These are phyloP conservation scores for Hipparchia semele DNA, from an alignment of 2,888 invertebrate species.

Conservation along the genomic window DNA sequence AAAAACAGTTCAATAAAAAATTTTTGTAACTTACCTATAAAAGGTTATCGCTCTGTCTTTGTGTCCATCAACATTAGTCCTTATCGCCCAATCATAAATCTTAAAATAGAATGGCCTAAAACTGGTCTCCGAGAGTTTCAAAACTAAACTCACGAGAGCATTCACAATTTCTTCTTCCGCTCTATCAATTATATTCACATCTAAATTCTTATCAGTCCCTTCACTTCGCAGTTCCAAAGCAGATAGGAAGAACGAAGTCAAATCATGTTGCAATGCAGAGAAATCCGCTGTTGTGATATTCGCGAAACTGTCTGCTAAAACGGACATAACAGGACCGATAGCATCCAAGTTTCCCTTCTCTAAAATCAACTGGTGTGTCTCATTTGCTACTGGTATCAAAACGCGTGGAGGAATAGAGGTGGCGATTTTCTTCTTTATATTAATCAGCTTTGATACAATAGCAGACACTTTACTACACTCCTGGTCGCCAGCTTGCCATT, in stretches of 20 bases:
- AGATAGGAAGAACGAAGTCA: constrained; percentile 89
- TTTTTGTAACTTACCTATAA: constrained; percentile 82
- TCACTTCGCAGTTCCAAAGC: constrained; percentile 87
- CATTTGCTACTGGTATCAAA: constrained; percentile 88
- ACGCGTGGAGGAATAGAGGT: constrained; percentile 87
- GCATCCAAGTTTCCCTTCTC: constrained; percentile 83
- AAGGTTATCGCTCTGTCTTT: constrained; percentile 90
- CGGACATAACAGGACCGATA: constrained; percentile 88
- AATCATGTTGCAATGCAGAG: constrained; percentile 84
- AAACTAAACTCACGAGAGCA: constrained; percentile 89
- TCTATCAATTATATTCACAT: constrained; percentile 68
- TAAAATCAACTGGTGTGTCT: constrained; percentile 85
- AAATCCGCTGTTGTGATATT: constrained; percentile 86
- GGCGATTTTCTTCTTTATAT: constrained; percentile 87
- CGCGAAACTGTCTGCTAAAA: constrained; percentile 88
- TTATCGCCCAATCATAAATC: constrained; percentile 93
- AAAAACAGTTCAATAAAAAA: too few species aligned
- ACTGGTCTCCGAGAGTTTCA: constrained; percentile 94
- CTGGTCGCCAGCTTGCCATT: constrained; percentile 77
- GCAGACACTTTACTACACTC: constrained; percentile 77
- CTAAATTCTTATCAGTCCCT: constrained; percentile 60
- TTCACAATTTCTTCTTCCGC: constrained; percentile 90
- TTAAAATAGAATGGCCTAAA: constrained; percentile 95
- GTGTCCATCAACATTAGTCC: constrained; percentile 81
- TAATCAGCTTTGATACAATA: constrained; percentile 82